Evolutionary conservation across 2,888 invertebrate genomes (phyloP).

Genomic region (Carabus problematicus): DNA sequence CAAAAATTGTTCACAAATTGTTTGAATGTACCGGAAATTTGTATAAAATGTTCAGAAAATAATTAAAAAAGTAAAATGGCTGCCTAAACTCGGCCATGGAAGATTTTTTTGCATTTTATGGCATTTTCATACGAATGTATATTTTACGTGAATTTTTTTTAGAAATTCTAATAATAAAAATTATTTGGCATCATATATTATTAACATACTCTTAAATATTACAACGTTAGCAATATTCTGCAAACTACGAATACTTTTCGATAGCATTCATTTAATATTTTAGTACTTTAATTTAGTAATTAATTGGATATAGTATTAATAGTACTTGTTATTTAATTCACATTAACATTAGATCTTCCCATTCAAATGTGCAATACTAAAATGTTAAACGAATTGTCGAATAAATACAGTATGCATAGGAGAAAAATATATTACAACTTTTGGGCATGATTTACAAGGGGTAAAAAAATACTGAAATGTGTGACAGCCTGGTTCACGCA

Average conservation of each 20-base stretch:
- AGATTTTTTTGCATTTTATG: slow-evolving; percentile 42
- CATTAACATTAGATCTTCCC: slow-evolving; percentile 10
- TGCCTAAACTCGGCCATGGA: slow-evolving; percentile 40
- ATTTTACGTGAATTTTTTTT: slow-evolving; percentile 28
- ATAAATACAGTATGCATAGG: slow-evolving; percentile 36
- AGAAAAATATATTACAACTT: slow-evolving; percentile 43
- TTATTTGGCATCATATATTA: slow-evolving; percentile 43
- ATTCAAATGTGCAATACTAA: slow-evolving; percentile 34
- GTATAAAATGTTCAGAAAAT: slow-evolving; percentile 33
- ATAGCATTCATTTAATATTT: slow-evolving; percentile 34
- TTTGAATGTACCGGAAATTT: slow-evolving; percentile 27
- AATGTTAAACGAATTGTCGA: slow-evolving; percentile 35
- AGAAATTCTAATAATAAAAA: slow-evolving; percentile 43
- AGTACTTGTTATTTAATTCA: slow-evolving; percentile 16
- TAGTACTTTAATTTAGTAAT: slow-evolving; percentile 15
- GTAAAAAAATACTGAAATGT: slow-evolving; percentile 40
- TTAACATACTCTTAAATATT: slow-evolving; percentile 42
- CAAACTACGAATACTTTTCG: slow-evolving; percentile 36
- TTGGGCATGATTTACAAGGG: slow-evolving; percentile 40
- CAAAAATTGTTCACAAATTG: slow-evolving; percentile 24
- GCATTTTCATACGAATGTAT: slow-evolving; percentile 37
- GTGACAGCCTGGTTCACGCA: slow-evolving; percentile 49
- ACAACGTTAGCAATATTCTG: slow-evolving; percentile 41
- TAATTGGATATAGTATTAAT: no score
- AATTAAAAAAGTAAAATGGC: slow-evolving; percentile 36